Conservation (phyloP, 2,797 vertebrate genomes). For the Yasuhikotakia modesta region DNA sequence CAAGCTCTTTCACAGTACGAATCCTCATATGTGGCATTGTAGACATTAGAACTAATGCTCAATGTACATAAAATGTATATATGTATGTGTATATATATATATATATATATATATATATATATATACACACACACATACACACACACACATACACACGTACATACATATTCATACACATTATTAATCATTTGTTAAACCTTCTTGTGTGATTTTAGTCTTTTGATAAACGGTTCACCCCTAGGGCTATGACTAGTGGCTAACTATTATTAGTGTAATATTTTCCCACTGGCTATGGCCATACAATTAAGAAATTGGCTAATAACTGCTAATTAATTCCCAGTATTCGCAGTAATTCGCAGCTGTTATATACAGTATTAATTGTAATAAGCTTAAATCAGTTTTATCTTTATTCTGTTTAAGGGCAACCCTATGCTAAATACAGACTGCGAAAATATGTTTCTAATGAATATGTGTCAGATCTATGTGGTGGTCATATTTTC, state of each 20-base stretch:
- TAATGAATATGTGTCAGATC: slow-evolving; percentile 51
- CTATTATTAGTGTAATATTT: slow-evolving; percentile 39
- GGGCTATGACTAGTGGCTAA: slow-evolving; percentile 34
- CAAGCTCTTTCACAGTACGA: slow-evolving; percentile 41
- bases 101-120: no score
- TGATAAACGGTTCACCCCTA: slow-evolving; percentile 10
- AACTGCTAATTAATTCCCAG: slow-evolving; percentile 58
- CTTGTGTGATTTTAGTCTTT: neutral
- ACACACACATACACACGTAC: no score
- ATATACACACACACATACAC: no score
- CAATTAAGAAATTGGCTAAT: slow-evolving; percentile 53
- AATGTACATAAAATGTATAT: no score
- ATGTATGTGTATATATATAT: no score
- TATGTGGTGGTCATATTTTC: slow-evolving; percentile 55
- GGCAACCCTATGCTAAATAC: slow-evolving; percentile 44
- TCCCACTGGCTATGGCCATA: slow-evolving; percentile 33
- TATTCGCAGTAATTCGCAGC: no score
- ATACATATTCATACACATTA: no score
- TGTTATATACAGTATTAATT: slow-evolving; percentile 53
- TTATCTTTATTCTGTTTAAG: slow-evolving; percentile 33
- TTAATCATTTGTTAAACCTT: no score
- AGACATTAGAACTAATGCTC: neutral
- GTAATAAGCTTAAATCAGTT: slow-evolving; percentile 56
- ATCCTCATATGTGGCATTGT: slow-evolving; percentile 11
- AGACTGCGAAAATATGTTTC: slow-evolving; percentile 48